Conservation (phyloP, 2,888 invertebrate species). For the Dioctria rufipes region DNA sequence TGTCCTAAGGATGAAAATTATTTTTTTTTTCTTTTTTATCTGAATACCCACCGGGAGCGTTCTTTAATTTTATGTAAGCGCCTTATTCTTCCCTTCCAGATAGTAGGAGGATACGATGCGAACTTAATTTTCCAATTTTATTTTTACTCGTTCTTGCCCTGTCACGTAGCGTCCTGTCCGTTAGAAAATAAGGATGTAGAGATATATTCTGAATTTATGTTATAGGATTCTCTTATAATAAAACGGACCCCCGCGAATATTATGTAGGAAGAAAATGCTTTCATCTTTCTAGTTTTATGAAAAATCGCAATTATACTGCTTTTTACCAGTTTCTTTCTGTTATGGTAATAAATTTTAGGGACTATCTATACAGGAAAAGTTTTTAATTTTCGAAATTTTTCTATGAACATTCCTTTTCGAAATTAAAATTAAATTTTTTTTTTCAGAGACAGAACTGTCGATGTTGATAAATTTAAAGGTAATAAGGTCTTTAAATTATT, state of each 20-base stretch:
- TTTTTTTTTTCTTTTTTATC: conserved; percentile 5
- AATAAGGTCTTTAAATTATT: too few species aligned
- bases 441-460: too few species aligned
- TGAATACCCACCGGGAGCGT: background rate
- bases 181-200: background rate
- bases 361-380: too few species aligned
- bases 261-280: background rate
- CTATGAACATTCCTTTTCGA: too few species aligned
- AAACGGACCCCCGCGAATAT: background rate
- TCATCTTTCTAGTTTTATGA: conserved; percentile 12
- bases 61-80: conserved; percentile 4
- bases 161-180: background rate
- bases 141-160: background rate
- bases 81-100: conserved; percentile 5
- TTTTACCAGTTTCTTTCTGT: too few species aligned
- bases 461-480: too few species aligned
- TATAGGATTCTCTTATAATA: background rate
- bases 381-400: too few species aligned
- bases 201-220: background rate
- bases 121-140: conserved; percentile 43
- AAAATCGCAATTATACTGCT: too few species aligned
- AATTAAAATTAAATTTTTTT: too few species aligned
- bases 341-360: too few species aligned
- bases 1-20: conserved; percentile 10
- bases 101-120: conserved; percentile 12